Evolutionary conservation across 2,797 vertebrate species (phyloP).

Genomic region (Linurgus olivaceus): DNA sequence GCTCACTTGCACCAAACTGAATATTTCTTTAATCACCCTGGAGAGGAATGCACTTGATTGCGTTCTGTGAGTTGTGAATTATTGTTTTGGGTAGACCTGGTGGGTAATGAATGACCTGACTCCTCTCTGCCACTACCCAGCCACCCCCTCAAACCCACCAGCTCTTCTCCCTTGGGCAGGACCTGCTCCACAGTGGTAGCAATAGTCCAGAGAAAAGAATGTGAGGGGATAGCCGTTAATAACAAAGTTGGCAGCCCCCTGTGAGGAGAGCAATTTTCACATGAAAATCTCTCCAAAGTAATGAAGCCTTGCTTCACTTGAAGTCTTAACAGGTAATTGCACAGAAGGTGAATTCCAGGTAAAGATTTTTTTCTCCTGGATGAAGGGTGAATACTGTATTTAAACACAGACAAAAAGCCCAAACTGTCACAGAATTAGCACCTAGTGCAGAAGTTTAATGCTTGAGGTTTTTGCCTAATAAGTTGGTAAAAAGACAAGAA

Average conservation of each 20-base stretch:
- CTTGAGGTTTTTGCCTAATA: neutral
- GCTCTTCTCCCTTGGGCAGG: neutral
- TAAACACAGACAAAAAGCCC: neutral
- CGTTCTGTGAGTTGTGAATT: neutral
- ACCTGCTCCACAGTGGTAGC: neutral
- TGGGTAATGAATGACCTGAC: neutral
- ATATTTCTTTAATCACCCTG: slow-evolving; percentile 19
- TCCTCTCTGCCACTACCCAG: neutral
- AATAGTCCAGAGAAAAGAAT: neutral
- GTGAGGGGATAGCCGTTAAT: neutral
- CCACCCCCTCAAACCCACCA: neutral
- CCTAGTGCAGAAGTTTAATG: neutral
- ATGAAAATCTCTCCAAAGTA: neutral
- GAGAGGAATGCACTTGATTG: slow-evolving; percentile 41
- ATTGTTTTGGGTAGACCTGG: neutral
- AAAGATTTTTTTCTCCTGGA: neutral
- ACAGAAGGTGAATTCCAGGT: neutral
- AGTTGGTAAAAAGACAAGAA: neutral
- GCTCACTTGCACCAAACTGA: neutral
- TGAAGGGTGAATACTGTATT: neutral
- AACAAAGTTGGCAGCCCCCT: neutral
- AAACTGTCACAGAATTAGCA: neutral
- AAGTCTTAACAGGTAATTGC: neutral
- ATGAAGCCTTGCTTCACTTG: neutral
- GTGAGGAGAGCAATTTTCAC: neutral